Evolutionary conservation across 1,140 invertebrate species (phyloP).

Genomic region (Helicoverpa armigera): DNA sequence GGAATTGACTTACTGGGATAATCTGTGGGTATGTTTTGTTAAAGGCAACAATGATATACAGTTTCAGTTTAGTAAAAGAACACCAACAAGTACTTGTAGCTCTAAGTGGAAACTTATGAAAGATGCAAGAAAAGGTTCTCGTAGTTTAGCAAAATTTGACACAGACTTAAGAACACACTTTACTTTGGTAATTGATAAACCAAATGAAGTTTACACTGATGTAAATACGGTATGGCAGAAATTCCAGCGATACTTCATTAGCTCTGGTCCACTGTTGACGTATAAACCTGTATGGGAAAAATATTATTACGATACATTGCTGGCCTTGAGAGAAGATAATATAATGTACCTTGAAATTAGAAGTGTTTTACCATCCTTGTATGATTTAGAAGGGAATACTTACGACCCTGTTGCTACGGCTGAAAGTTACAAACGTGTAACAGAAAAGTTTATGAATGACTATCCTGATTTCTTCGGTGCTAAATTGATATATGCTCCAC

Average conservation of each 20-base stretch:
- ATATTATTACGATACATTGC: conserved; percentile 90
- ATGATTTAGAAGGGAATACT: conserved; percentile 88
- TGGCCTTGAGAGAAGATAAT: conserved; percentile 92
- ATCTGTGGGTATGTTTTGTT: conserved; percentile 90
- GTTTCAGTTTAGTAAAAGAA: conserved; percentile 77
- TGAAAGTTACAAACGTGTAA: conserved; percentile 87
- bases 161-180: conserved; percentile 87
- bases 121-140: conserved; percentile 85
- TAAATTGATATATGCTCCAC: conserved; percentile 91
- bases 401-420: conserved; percentile 87
- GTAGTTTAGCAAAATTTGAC: conserved; percentile 87
- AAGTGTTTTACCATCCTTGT: conserved; percentile 87
- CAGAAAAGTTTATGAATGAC: conserved; percentile 87
- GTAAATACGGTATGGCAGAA: conserved; percentile 90
- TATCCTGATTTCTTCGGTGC: conserved; percentile 91
- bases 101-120: conserved; percentile 87
- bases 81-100: conserved; percentile 58
- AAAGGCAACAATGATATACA: conserved; percentile 51
- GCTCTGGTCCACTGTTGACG: conserved; percentile 87
- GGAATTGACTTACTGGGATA: conserved; percentile 89
- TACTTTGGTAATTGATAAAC: conserved; percentile 88
- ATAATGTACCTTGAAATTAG: conserved; percentile 93
- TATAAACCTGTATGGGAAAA: conserved; percentile 91
- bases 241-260: conserved; percentile 89
- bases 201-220: conserved; percentile 87